A percentile compares a stretch with the other conserved stretches of the same genome.
Evolutionary conservation across 30 jellyfish, hydroid and myxozoan genomes (phyloP).

Genomic region (Catostylus mosaicus): DNA sequence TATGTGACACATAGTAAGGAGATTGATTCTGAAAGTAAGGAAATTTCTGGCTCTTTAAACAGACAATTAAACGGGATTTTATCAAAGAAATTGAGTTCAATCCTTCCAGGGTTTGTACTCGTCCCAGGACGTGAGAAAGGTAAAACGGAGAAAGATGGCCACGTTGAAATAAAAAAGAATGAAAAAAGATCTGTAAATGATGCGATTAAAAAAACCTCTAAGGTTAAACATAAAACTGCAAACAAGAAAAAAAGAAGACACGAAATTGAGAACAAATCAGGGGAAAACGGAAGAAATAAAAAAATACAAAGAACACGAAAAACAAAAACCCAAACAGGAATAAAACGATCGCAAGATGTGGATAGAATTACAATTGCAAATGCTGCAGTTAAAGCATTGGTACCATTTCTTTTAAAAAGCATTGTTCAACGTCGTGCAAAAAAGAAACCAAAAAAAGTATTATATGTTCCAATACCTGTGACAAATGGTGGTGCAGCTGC

Average conservation of each 20-base stretch:
- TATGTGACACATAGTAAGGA: neutral
- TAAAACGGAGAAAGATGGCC: neutral
- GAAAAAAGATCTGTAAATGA: conserved; percentile 1
- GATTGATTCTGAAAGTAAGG: neutral
- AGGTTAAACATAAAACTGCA: no score
- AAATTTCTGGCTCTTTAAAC: neutral
- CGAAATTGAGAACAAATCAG: neutral
- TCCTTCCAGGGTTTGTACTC: conserved; percentile 68
- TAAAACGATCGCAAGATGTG: conserved; percentile 25
- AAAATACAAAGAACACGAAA: neutral
- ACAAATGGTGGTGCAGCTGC: neutral
- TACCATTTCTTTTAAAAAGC: conserved; percentile 61
- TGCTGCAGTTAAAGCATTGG: conserved; percentile 77
- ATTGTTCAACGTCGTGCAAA: conserved; percentile 16
- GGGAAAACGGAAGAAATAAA: neutral
- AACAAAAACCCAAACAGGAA: neutral
- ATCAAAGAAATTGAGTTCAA: conserved; percentile 44
- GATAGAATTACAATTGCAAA: conserved; percentile 60
- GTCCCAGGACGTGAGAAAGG: conserved; percentile 55
- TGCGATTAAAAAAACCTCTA: neutral
- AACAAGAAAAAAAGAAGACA: neutral
- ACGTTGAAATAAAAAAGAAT: neutral
- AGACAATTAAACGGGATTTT: neutral
- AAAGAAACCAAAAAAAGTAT: conserved; percentile 5
- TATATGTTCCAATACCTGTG: conserved; percentile 34